phyloP scores from a whole-genome alignment of 2,888 invertebrate species.

The Busseola fusca region DNA sequence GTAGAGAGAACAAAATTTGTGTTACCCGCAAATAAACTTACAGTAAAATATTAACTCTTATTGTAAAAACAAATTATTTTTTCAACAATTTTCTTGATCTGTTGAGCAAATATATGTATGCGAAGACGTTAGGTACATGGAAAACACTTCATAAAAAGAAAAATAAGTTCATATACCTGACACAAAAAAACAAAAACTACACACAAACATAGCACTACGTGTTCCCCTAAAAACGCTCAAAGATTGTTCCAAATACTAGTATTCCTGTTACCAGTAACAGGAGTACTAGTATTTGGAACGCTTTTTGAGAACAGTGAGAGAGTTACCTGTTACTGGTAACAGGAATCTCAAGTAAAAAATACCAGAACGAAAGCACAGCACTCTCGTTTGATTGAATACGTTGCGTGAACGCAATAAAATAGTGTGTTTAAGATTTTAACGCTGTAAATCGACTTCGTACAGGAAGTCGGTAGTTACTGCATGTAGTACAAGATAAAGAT shows the following conservation, averaged over 20 bases:
- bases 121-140: background rate
- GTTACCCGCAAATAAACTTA: background rate
- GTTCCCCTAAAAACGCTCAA: background rate
- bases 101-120: background rate
- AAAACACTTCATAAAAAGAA: too few species aligned
- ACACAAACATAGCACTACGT: background rate
- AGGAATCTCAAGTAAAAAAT: background rate
- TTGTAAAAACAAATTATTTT: background rate
- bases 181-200: background rate
- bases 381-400: slow-evolving; percentile 60
- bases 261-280: too few species aligned
- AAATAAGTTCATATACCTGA: background rate
- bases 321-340: background rate
- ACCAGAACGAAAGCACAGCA: slow-evolving; percentile 21
- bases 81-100: background rate
- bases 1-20: background rate
- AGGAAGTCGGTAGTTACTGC: slow-evolving; percentile 55
- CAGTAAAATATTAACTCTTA: background rate
- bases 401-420: slow-evolving; percentile 61
- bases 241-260: background rate
- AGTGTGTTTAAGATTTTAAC: slow-evolving; percentile 50
- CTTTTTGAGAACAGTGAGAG: too few species aligned
- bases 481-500: slow-evolving; percentile 46
- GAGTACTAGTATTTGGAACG: background rate
- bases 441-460: slow-evolving; percentile 45